phyloP scores from a whole-genome alignment of 2,888 invertebrate species.

The Falcaria lacertinaria region DNA sequence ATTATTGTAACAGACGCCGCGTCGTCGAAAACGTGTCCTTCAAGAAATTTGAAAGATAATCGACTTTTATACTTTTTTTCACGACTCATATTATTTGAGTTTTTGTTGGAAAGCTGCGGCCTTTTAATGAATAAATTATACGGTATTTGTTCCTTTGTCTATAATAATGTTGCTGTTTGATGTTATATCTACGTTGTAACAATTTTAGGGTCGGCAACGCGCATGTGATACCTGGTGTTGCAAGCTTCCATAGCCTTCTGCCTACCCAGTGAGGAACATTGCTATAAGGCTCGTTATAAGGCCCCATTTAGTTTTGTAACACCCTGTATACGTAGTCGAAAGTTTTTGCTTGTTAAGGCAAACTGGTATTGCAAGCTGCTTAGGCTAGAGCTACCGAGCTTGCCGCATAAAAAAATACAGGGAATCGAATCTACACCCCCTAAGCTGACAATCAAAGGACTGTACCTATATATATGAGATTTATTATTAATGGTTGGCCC shows the following conservation, averaged over 20 bases:
- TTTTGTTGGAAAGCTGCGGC: not conserved
- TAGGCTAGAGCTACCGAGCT: too few relatives aligned
- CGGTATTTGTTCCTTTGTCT: not conserved
- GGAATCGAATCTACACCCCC: slow-evolving; percentile 5
- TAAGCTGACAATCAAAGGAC: too few relatives aligned
- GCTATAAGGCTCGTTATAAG: too few relatives aligned
- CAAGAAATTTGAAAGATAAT: slow-evolving; percentile 48
- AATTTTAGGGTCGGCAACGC: too few relatives aligned
- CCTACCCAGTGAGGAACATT: too few relatives aligned
- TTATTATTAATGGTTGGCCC: slow-evolving; percentile 42
- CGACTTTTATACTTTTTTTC: slow-evolving; percentile 37
- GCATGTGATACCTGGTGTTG: too few relatives aligned
- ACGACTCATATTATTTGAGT: slow-evolving; percentile 1
- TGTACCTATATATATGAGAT: not conserved
- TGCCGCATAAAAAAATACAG: not conserved
- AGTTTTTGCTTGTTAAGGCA: too few relatives aligned
- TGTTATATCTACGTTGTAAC: too few relatives aligned
- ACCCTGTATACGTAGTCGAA: too few relatives aligned
- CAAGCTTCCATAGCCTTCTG: too few relatives aligned
- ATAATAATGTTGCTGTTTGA: not conserved
- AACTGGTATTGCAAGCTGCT: too few relatives aligned
- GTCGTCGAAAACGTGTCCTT: slow-evolving; percentile 58
- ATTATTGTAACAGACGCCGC: slow-evolving; percentile 40
- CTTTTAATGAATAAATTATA: slow-evolving; percentile 8
- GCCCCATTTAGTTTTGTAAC: too few relatives aligned